Base-by-base conservation (phyloP, 2,113 vertebrate genomes). In the Leucopternis melanops region DNA sequence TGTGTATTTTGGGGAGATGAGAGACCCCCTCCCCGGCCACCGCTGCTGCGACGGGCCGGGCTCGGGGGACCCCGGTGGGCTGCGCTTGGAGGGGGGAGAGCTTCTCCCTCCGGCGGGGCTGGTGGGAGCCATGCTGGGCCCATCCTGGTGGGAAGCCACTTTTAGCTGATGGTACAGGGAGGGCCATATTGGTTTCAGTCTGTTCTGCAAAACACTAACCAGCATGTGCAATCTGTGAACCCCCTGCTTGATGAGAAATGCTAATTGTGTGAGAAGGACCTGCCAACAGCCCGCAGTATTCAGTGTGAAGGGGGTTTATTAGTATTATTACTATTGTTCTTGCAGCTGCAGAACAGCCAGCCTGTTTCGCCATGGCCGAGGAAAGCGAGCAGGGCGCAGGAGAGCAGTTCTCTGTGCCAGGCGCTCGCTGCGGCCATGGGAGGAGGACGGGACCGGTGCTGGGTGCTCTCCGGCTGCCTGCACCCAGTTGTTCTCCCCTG, bases 121-220 rank as follows among this genome's bases (percentile, higher is more conserved):
- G 27, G 44, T 31, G 57, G 71, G 34, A 57, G 61, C 61, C 72
- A 1, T 19, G 90, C 87, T 61, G 94, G 58, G 49, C 32, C 67
- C 16, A 2, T 67, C 75, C 91, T 52, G 65, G 92, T 57, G 91
- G 65, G 77, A 81, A 91, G 88, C 59, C 94, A 3, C 88, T 92
- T 81, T 71, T 6, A 74, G 95, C 96, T 40, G 95, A 65, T 58
- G 88, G 83, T 86, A 69, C 88, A 67, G 87, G 86, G 72, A 93
- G 82, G 94, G 94, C 96, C 96, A 95, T 91, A 95, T 92, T 93
- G 96, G 91, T 85, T 61, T 94, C 96, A 81, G 96, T 96, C 96
- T 97, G 96, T 95, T 95, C 92, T 93, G 95, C 94, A 93, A 95
- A 97, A 93, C 90, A 69, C 92, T 40, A 58, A 69, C 38, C 96